Base-by-base conservation (phyloP, 2,888 invertebrate species). In the Habroteleia sp. region DNA sequence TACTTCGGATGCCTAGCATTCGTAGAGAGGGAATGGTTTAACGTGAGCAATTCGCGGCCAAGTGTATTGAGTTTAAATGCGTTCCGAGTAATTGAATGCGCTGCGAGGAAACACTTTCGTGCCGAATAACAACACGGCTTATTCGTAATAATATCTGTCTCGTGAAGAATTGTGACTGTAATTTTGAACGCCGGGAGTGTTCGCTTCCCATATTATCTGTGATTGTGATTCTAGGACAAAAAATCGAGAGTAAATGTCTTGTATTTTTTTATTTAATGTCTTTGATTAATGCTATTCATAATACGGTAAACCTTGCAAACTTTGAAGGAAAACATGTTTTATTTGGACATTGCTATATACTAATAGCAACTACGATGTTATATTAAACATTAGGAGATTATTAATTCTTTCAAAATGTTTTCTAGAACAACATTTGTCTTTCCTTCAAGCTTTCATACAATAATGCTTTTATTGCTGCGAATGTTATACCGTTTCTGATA, bases 131-230 rank as follows among this genome's bases (percentile, higher is more conserved):
- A 78, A 44, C 46, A 35, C 39, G 46, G 44, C 27, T 48, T 25
- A 63, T 56, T 71, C 60, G 80, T 79, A 81, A 82, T 85, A 84
- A 84, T 85, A 83, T 84, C 84, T 82, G 84, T 83, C 83, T 81
- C 79, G 58, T 41, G 80, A 84, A 83, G 84, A 85, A 82, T 83
- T 82, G 84, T 81, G 84, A 83, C 78, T 76, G 84, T 79, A 85
- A 85, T 86, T 86, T 84, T 81, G 82, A 81, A 80, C 79, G 78
- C 56, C 66, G 48, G 35, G 44, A 42, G 37, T 62, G 58, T 63
- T 52, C 65, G 41, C 27, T 69, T 60, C 39, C 25, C 71, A 71
- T 41, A 37, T 56, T 76, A 58, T 52, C 60, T 60, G 50, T 37
- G 35, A 54, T 66, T 56, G 33, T 63, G 44, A 50, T 62, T 37